Percentiles rank a stretch among this genome's conserved stretches.
These are phyloP conservation scores for Hedychridium roseum DNA, from an alignment of 2,888 invertebrate species.

Conservation along the genomic window DNA sequence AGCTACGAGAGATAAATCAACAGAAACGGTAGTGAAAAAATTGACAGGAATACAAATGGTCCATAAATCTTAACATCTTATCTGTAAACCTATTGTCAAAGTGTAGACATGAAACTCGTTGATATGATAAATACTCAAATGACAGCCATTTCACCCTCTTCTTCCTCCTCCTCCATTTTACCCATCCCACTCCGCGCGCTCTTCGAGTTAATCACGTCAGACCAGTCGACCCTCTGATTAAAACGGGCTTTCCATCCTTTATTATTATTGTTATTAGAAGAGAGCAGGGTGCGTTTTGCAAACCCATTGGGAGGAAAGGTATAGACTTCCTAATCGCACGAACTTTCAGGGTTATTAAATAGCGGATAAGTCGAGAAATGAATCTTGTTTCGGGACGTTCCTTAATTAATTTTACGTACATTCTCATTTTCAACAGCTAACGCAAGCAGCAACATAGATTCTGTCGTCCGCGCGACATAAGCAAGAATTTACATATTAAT, in stretches of 20 bases:
- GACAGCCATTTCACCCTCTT: conserved; percentile 39
- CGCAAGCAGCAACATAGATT: no score
- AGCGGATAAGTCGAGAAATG: conserved; percentile 41
- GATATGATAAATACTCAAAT: conserved; percentile 56
- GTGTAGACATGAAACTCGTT: no score
- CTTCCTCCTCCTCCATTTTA: conserved; percentile 18
- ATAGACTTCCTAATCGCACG: conserved; percentile 41
- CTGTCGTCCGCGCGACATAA: no score
- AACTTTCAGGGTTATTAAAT: conserved; percentile 52
- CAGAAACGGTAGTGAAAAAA: not conserved
- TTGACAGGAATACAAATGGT: conserved; percentile 23
- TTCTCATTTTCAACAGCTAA: no score
- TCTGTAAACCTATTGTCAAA: no score
- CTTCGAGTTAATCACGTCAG: conserved; percentile 57
- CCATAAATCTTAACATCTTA: conserved; percentile 36
- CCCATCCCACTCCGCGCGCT: conserved; percentile 13
- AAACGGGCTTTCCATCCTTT: conserved; percentile 50
- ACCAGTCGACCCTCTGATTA: conserved; percentile 55
- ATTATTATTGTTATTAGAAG: conserved; percentile 54
- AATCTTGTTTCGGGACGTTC: conserved; percentile 37
- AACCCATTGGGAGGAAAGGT: no score
- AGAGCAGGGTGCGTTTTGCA: not conserved
- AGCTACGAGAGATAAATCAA: conserved; percentile 1
- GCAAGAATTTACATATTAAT: no score
- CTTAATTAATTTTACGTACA: conserved; percentile 52